Base-by-base conservation (phyloP, 2,888 invertebrate genomes). In the Orthonychiurus folsomi region DNA sequence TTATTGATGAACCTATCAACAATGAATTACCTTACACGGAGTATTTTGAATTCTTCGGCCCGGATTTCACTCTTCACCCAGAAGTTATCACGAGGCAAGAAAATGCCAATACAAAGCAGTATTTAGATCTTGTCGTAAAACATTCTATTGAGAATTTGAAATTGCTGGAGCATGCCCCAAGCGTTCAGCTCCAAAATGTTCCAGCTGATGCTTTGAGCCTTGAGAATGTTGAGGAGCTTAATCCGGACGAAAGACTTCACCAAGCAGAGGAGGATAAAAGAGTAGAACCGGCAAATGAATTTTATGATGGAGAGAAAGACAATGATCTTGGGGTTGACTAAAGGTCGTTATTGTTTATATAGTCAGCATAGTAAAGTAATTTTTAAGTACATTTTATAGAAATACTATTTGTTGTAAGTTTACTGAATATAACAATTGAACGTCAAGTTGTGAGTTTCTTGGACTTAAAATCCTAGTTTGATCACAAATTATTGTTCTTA, bases 161-260 rank as follows among this genome's bases (percentile, higher is more conserved):
- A 79, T 89, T 92, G 86, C 85, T 92, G 71, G 89, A 89, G 73
- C 88, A 91, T 75, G 92, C 96, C 0, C 95, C 95, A 0, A 93
- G 91, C 69, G 97, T 99, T 0, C 97, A 99, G 79, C 94, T 99
- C 93, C 89, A 94, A 58, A 91, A 93, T 75, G 87, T 93, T 1
- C 95, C 95, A 18, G 86, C 86, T 3, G 93, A 94, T 75, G 84
- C 86, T 58, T 79, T 90, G 59, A 84, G 85, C 1, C 83, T 86
- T n/a, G 86, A 87, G 66, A 83, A 74, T 66, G 56, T 84, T 52
- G 88, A 90, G 3, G 91, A 92, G 65, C 83, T 86, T 0, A 90
- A 93, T 78, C 89, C 90, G 0, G 93, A 93, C 72, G 84, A 89
- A 0, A 79, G 89, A 59, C 83, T 88, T 5, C 71, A 74, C 60